Base-by-base conservation (phyloP, 2,888 invertebrate genomes). In the Chymomyza caudatula region DNA sequence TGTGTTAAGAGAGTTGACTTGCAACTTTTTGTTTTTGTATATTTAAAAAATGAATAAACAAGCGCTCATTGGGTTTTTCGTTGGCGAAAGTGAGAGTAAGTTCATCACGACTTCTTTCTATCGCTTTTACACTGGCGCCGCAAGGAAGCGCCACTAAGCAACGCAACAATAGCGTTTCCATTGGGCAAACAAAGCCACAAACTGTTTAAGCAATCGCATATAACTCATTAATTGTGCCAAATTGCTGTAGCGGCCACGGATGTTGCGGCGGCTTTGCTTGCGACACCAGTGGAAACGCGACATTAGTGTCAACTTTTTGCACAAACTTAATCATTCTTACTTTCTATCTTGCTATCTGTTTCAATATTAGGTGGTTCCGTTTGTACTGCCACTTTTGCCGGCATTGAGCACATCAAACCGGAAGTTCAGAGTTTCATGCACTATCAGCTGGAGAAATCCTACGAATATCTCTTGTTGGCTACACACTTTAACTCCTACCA, bases 401-500 rank as follows among this genome's bases (percentile, higher is more conserved):
- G 88, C 63, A 88, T 89, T 60, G 72, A 75, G 1, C 76, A 85
- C 53, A 72, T 85, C 54, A 83, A 88, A 74, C 61, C 69, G 22
- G 79, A 84, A 60, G 60, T 90, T 6, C 87, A 89, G 73, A 72
- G 79, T 13, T 89, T 88, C 74, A 74, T 91, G 88, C 94, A 93
- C 80, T 90, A 92, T 1, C 94, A 95, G 76, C 90, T 96, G 29
- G 92, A 92, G 60, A 91, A 93, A n/a, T 96, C 95, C 0, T 96
- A 93, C 83, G 94, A 96, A 69, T 95, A 94, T 79, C 91, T 96
- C 8, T 90, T 96, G 1, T 92, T 96, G 88, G 92, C 95, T 0
- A 93, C 95, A 0, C 93, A 94, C 89, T 96, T 94, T 90, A 94
- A 94, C 80, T 95, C 94, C 83, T 96, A 94, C 88, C 93, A 94